A percentile compares a stretch with the other conserved stretches of the same genome.
phyloP scores from a whole-genome alignment of 2,113 vertebrate genomes.

The Chunga burmeisteri region DNA sequence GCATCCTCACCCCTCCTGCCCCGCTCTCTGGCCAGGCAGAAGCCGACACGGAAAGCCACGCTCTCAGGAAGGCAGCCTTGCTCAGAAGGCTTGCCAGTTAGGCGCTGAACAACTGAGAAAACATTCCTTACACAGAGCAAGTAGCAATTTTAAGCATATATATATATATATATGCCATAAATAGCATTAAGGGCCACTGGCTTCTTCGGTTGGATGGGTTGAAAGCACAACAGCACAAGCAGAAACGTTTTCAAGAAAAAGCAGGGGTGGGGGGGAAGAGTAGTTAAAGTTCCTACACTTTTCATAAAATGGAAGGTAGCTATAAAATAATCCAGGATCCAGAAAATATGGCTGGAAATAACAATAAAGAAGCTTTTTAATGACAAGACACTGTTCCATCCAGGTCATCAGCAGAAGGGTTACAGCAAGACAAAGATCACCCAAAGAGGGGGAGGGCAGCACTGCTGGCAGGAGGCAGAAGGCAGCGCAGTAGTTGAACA shows the following conservation, averaged over 20 bases:
- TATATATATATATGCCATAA: not conserved
- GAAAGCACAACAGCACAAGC: not conserved
- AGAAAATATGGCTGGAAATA: not conserved
- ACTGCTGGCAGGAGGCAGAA: not conserved
- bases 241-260: not conserved
- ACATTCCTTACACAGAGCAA: not conserved
- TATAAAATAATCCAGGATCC: not conserved
- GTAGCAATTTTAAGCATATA: not conserved
- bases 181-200: not conserved
- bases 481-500: accelerated
- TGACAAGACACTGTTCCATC: not conserved
- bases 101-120: not conserved
- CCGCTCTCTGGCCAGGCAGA: not conserved
- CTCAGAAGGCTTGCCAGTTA: not conserved
- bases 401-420: not conserved
- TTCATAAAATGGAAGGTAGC: not conserved
- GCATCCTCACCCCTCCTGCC: not conserved
- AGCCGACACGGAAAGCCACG: accelerated
- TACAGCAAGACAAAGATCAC: not conserved
- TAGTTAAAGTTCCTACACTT: not conserved
- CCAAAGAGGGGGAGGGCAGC: accelerated
- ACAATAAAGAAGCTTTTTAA: not conserved
- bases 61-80: not conserved
- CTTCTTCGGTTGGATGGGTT: not conserved
- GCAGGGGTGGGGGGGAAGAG: accelerated